Percentiles rank a stretch among this genome's conserved stretches.
These are phyloP conservation scores for Imbricaverruca yamaguchii DNA, from an alignment of 2,888 invertebrate genomes.

Conservation along the genomic window DNA sequence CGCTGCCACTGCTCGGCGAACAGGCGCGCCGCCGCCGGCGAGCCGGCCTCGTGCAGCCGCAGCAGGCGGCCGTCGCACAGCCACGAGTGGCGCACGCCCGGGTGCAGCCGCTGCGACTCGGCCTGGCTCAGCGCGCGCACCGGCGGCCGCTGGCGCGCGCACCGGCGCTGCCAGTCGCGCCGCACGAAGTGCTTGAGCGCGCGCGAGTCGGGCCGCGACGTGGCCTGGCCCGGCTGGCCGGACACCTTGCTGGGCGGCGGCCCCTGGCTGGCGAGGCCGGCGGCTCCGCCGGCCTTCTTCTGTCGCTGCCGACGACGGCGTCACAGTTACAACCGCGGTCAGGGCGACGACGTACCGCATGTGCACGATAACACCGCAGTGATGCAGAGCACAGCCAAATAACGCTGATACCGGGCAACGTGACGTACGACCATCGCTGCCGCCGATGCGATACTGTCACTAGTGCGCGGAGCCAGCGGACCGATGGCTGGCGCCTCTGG, in stretches of 20 bases:
- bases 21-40: conserved; percentile 68
- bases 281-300: conserved; percentile 47
- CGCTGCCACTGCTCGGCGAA: conserved; percentile 75
- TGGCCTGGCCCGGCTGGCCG: not conserved
- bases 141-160: not conserved
- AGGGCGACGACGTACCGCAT: too few species aligned
- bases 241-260: not conserved
- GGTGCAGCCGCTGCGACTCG: conserved; percentile 69
- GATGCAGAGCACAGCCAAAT: too few species aligned
- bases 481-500: too few species aligned
- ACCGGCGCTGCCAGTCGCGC: not conserved
- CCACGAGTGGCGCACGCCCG: conserved; percentile 87
- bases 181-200: not conserved
- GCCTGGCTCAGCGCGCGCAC: conserved; percentile 71
- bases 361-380: too few species aligned
- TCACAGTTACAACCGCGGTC: too few species aligned
- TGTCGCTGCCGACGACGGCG: conserved; percentile 54
- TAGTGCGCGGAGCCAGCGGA: too few species aligned
- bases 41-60: conserved; percentile 68
- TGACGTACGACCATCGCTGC: too few species aligned
- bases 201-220: not conserved
- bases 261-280: not conserved
- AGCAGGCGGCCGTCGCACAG: conserved; percentile 84
- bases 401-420: too few species aligned
- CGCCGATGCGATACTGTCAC: too few species aligned